Base-by-base conservation (phyloP, 2,888 invertebrate species). In the Notocelia uddmanniana region DNA sequence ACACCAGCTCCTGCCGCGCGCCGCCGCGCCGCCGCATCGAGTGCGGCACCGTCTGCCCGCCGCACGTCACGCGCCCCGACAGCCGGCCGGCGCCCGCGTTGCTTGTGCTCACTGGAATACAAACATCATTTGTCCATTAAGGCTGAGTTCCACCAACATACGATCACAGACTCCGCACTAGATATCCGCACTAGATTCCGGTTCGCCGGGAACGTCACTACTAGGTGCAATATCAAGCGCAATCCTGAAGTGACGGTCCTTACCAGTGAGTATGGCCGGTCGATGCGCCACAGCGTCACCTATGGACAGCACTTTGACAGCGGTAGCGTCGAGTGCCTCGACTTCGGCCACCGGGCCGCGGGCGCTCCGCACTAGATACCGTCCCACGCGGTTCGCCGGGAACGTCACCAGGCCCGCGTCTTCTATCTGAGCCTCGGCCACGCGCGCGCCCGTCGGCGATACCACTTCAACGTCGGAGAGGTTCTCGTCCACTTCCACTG, bases 21-120 rank as follows among this genome's bases (percentile, higher is more conserved):
- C 95, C 95, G 34, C 97, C 96, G 78, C 96, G 96, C 69, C 97
- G 96, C 21, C 97, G 94, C 75, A 98, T 95, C 74, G 97, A 95
- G 85, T 98, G 97, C 26, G 97, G 97, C 5, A 98, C 97, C 75
- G 96, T 96, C 37, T 95, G 95, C 2, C 97, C 97, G 31, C 97
- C 98, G 78, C 98, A 97, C 74, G 96, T 95, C 23, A 98, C 97
- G 57, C 95, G 94, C 0, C 97, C 97, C 0, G 97, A 96, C 9
- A 98, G 89, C 19, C 96, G 96, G 3, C 98, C 98, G 68, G 97
- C 96, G 1, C 99, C 99, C 2, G 98, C 98, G 79, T 96, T 96
- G 31, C 95, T 94, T 2, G 97, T 95, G 77, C 96, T 96, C 59
- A 98, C 97, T 94, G 89, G 1, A 64, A 50, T 18, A 8, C 2